These are phyloP conservation scores for Rhopalosiphum padi DNA, from an alignment of 1,140 invertebrate species.

Conservation along the genomic window DNA sequence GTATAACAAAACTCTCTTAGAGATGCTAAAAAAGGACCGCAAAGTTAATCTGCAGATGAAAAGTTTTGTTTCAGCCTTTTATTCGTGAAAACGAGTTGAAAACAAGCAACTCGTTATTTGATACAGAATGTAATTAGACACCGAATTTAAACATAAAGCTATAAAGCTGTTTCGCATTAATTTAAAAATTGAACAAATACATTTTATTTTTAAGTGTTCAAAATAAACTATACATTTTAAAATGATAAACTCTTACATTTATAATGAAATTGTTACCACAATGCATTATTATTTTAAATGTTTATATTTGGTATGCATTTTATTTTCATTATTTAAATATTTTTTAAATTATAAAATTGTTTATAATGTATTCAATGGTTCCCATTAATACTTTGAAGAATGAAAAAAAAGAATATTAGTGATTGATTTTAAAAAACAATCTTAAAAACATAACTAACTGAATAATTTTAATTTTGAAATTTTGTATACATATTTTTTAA, in stretches of 20 bases:
- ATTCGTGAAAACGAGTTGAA: slow-evolving; percentile 55
- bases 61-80: slow-evolving; percentile 51
- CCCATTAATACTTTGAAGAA: no score
- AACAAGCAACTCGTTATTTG: slow-evolving; percentile 20
- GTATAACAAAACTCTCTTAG: not conserved
- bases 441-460: not conserved
- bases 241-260: not conserved
- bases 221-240: not conserved
- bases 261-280: not conserved
- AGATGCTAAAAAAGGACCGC: slow-evolving; percentile 51
- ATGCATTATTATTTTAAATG: not conserved
- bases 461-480: not conserved
- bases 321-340: not conserved
- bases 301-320: not conserved
- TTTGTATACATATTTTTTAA: not conserved
- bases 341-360: not conserved
- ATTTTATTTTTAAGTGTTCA: not conserved
- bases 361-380: not conserved
- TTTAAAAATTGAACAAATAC: not conserved
- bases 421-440: not conserved
- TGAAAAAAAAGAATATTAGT: no score
- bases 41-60: slow-evolving; percentile 36
- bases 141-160: not conserved
- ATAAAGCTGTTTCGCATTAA: not conserved
- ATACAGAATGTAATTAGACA: slow-evolving; percentile 22